Evolutionary conservation across 2,113 vertebrate species (phyloP).

Genomic region (Coptodon bakossiorum): DNA sequence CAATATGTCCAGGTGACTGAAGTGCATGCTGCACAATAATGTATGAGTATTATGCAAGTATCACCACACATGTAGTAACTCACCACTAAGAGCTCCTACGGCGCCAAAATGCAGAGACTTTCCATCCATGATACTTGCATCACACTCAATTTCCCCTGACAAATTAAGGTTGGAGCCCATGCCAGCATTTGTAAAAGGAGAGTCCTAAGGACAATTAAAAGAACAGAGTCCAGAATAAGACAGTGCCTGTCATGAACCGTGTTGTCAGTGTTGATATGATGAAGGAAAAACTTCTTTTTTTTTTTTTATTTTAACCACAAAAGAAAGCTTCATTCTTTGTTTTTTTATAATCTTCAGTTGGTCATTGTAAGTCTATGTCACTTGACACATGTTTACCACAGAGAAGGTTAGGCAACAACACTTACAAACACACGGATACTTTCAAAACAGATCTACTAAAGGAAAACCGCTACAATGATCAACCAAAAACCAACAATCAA

Average conservation of each 20-base stretch:
- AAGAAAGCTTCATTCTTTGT: neutral
- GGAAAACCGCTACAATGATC: neutral
- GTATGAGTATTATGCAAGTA: neutral
- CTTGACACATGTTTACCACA: neutral
- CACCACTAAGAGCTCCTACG: conserved; percentile 91
- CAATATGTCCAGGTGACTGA: neutral
- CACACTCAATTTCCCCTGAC: conserved; percentile 95
- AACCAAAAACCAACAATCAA: neutral
- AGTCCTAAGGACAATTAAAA: conserved; percentile 80
- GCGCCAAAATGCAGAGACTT: conserved; percentile 95
- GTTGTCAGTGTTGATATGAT: neutral
- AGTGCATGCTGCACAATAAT: neutral
- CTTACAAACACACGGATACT: neutral
- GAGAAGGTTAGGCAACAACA: neutral
- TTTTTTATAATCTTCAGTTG: neutral
- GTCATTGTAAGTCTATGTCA: neutral
- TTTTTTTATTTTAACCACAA: neutral
- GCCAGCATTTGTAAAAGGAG: conserved; percentile 97
- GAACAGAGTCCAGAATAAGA: conserved; percentile 1
- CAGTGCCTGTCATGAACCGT: neutral
- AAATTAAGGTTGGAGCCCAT: conserved; percentile 97
- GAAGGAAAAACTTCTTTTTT: neutral
- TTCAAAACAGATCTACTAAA: neutral
- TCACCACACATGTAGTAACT: conserved; percentile 8
- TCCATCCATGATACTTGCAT: conserved; percentile 99